Conservation (phyloP, 2,113 vertebrate species). For the Lepus timidus region DNA sequence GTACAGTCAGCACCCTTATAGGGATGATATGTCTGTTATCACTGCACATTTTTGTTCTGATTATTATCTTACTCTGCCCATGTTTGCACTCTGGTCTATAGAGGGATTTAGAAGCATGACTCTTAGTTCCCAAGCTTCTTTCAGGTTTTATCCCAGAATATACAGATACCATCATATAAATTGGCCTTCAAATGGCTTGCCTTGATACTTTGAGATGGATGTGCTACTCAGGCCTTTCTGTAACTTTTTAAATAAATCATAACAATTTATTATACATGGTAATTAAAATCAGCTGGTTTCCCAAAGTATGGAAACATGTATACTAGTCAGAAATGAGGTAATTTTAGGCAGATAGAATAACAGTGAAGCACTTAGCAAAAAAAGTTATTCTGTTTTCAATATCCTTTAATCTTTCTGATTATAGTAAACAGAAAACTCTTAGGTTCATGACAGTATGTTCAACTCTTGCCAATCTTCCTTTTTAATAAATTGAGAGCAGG, state of each 20-base stretch:
- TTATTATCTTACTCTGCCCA: neutral
- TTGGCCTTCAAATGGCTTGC: neutral
- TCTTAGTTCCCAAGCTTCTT: neutral
- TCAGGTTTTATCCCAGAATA: conserved; percentile 6
- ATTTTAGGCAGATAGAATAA: neutral
- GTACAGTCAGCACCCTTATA: neutral
- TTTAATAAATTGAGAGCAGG: conserved; percentile 21
- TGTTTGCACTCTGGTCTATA: neutral
- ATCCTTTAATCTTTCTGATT: conserved; percentile 11
- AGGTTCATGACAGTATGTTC: neutral
- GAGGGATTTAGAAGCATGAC: conserved; percentile 19
- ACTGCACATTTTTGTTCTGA: neutral
- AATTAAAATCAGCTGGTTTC: conserved; percentile 34
- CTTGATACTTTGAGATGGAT: neutral
- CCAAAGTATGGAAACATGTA: neutral
- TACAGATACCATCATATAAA: neutral
- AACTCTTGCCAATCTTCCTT: conserved; percentile 9
- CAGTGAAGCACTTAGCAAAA: conserved; percentile 13
- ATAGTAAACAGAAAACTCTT: conserved; percentile 13
- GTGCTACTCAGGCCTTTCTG: neutral
- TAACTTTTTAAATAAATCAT: conserved; percentile 24
- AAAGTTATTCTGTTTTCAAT: conserved; percentile 6
- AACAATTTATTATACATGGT: neutral
- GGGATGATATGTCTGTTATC: neutral
- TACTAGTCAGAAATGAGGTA: neutral